Percentiles rank a stretch among this genome's conserved stretches.
Evolutionary conservation across 1,140 invertebrate species (phyloP).

Genomic region (Scylla paramamosain): DNA sequence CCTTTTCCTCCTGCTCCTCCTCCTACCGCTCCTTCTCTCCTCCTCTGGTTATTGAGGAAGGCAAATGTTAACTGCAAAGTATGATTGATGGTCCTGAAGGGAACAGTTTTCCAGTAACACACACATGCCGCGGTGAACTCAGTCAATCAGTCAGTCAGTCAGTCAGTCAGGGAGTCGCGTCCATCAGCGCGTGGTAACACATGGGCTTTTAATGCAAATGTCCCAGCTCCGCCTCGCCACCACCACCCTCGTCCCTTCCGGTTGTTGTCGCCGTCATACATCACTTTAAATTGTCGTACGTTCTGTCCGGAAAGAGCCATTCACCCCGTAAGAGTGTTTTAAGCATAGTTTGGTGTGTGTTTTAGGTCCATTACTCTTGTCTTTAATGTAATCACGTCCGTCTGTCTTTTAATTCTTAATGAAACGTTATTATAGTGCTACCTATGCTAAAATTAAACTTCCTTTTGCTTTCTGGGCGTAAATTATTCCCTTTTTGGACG

Average conservation of each 20-base stretch:
- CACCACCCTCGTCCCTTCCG: background rate
- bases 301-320: background rate
- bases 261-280: background rate
- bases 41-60: background rate
- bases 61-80: background rate
- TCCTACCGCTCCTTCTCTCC: background rate
- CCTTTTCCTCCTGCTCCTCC: background rate
- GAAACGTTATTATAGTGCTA: background rate
- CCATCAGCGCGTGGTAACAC: background rate
- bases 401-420: background rate
- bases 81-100: background rate
- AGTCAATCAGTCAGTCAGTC: too few relatives aligned
- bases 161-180: background rate
- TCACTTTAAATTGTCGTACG: background rate
- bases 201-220: background rate
- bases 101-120: background rate
- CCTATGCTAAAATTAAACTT: background rate
- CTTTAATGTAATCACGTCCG: background rate
- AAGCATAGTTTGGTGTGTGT: background rate
- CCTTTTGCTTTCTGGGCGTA: background rate
- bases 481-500: background rate
- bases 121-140: too few relatives aligned
- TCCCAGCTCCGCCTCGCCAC: background rate
- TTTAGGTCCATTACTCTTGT: background rate
- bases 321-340: background rate